Evolutionary conservation across 2,888 invertebrate genomes (phyloP).

Genomic region (Euzophera pinguis): DNA sequence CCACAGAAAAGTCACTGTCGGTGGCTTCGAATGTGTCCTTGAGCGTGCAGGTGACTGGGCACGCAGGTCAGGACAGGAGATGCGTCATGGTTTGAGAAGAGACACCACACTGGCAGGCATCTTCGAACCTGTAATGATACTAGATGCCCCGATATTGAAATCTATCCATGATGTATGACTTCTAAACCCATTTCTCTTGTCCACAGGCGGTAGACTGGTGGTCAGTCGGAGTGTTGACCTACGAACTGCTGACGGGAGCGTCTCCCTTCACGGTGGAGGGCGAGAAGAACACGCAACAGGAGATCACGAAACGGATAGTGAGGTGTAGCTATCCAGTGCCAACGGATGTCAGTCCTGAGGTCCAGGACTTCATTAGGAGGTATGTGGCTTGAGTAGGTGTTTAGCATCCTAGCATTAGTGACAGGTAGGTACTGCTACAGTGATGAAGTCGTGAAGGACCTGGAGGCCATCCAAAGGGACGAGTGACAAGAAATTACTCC

Average conservation of each 20-base stretch:
- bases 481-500: no score
- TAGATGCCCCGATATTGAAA: not conserved
- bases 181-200: constrained; percentile 29
- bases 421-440: no score
- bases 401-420: no score
- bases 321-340: constrained; percentile 95
- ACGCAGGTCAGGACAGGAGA: no score
- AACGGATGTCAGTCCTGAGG: constrained; percentile 84
- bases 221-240: constrained; percentile 97
- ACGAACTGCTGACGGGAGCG: constrained; percentile 97
- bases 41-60: no score
- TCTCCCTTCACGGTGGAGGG: constrained; percentile 98
- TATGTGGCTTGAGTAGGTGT: constrained; percentile 19
- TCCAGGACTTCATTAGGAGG: constrained; percentile 83
- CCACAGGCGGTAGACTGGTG: constrained; percentile 98
- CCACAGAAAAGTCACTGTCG: no score
- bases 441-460: no score
- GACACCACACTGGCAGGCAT: no score
- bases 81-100: no score
- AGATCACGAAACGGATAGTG: constrained; percentile 94
- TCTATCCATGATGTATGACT: not conserved
- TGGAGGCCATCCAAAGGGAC: no score
- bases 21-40: no score
- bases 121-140: not conserved
- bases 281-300: constrained; percentile 95